Percentiles rank a stretch among this genome's conserved stretches.
phyloP scores from a whole-genome alignment of 2,113 vertebrate genomes.

The Phalacrocorax brasilianus region DNA sequence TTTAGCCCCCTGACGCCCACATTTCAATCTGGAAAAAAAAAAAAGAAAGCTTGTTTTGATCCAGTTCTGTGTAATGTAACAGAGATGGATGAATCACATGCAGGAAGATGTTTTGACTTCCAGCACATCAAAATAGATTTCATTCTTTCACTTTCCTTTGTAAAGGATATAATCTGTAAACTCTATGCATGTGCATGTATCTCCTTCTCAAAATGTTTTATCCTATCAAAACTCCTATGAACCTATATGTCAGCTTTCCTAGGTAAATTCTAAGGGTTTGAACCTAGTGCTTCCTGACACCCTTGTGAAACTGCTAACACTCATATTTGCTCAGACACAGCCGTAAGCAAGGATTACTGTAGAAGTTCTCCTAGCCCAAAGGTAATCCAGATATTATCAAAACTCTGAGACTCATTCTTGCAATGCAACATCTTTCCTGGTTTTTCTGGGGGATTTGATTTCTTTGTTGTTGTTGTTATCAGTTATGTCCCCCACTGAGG shows the following conservation, averaged over 20 bases:
- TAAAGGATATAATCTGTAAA: neutral
- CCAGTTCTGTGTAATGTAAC: neutral
- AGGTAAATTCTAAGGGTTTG: neutral
- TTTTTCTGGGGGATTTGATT: neutral
- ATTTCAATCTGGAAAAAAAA: conserved; percentile 37
- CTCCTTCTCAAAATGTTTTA: neutral
- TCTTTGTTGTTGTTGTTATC: neutral
- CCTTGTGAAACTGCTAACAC: neutral
- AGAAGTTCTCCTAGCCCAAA: neutral
- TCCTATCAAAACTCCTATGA: neutral
- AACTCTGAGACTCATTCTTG: neutral
- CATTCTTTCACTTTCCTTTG: neutral
- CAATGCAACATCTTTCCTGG: neutral
- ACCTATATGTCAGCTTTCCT: neutral
- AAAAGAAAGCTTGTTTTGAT: neutral
- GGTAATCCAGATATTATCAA: neutral
- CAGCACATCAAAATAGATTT: conserved; percentile 43
- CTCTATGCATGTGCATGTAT: neutral
- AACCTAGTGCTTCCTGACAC: neutral
- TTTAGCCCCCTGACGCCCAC: conserved; percentile 53
- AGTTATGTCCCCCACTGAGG: fast-evolving
- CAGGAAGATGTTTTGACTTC: conserved; percentile 47
- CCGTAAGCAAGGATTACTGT: neutral
- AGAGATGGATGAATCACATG: neutral
- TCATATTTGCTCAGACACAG: neutral